Evolutionary conservation across 2,113 vertebrate genomes (phyloP).

Genomic region (Oriolus oriolus): DNA sequence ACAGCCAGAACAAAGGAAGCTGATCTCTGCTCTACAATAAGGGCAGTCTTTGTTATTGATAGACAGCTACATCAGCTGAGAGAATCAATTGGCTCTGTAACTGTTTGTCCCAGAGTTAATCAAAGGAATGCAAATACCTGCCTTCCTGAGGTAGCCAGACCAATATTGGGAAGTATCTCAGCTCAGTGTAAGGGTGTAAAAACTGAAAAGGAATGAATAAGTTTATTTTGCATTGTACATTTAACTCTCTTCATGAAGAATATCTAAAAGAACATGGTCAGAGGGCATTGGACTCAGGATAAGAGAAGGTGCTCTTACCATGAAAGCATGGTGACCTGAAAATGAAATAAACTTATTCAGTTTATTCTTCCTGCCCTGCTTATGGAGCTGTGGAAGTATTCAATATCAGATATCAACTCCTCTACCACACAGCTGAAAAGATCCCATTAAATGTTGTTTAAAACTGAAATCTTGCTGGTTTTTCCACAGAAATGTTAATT

Average conservation of each 20-base stretch:
- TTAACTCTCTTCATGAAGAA: not conserved
- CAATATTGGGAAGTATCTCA: not conserved
- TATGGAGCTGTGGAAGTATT: not conserved
- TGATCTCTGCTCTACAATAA: not conserved
- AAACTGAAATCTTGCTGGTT: not conserved
- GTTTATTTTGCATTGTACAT: not conserved
- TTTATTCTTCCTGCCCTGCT: not conserved
- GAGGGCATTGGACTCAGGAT: not conserved
- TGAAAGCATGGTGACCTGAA: not conserved
- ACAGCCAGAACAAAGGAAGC: not conserved
- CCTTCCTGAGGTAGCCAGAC: not conserved
- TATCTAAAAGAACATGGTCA: not conserved
- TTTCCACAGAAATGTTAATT: not conserved
- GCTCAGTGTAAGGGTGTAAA: not conserved
- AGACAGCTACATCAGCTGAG: not conserved
- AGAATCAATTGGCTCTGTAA: not conserved
- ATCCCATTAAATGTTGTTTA: not conserved
- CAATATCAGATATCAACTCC: not conserved
- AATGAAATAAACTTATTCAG: conserved; percentile 8
- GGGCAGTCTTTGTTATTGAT: not conserved
- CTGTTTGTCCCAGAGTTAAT: not conserved
- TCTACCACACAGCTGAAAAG: not conserved
- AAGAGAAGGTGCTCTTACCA: not conserved
- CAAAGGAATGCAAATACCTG: not conserved
- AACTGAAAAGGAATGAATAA: not conserved